Percentiles rank a stretch among this genome's conserved stretches.
These are phyloP conservation scores for Pandemis heparana DNA, from an alignment of 2,888 invertebrate genomes.

Conservation along the genomic window DNA sequence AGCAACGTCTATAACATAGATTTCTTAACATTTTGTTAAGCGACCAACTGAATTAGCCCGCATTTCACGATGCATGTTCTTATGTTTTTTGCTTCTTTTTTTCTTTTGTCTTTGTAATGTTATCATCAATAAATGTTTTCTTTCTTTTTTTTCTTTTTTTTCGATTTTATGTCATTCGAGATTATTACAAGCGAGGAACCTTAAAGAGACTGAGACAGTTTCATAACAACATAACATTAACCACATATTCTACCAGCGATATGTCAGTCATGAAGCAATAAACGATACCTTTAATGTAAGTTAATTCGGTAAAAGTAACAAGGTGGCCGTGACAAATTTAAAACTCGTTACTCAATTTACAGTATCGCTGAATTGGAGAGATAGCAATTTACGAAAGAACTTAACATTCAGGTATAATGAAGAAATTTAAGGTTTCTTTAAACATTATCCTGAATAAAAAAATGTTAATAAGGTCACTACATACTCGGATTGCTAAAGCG, in stretches of 20 bases:
- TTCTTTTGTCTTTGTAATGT: no score
- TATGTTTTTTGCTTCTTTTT: no score
- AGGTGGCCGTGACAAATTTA: constrained; percentile 52
- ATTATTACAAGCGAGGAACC: background rate
- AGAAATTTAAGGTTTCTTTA: background rate
- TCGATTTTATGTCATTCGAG: background rate
- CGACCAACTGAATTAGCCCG: no score
- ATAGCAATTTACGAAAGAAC: constrained; percentile 13
- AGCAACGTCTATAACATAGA: no score
- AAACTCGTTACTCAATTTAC: constrained; percentile 42
- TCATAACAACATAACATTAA: constrained; percentile 46
- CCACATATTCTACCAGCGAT: constrained; percentile 47
- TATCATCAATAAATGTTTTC: no score
- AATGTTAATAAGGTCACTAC: no score
- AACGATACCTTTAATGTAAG: constrained; percentile 51
- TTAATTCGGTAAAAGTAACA: constrained; percentile 50
- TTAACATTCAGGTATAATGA: background rate
- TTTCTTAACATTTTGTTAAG: no score
- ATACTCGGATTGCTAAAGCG: no score
- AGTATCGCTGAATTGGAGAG: constrained; percentile 30
- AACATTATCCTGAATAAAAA: no score
- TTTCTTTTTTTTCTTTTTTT: no score
- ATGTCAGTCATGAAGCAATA: constrained; percentile 51
- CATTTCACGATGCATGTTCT: no score
- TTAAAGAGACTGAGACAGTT: constrained; percentile 50